These are phyloP conservation scores for Lordiphosa fenestrarum DNA, from an alignment of 2,888 invertebrate genomes.

Conservation along the genomic window DNA sequence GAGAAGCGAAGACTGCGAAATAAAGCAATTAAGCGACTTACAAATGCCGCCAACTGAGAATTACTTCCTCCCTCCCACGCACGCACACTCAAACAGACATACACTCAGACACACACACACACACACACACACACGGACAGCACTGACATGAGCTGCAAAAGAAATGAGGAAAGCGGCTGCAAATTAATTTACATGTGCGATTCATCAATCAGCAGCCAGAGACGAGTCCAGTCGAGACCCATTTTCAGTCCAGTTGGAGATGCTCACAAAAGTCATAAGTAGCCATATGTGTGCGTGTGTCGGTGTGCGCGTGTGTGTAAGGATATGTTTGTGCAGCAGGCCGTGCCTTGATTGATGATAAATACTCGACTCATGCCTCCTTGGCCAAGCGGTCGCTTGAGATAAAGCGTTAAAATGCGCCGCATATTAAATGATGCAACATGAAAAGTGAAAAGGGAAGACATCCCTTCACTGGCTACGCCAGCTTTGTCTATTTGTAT, in stretches of 20 bases:
- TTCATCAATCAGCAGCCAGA: slow-evolving; percentile 68
- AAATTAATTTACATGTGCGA: slow-evolving; percentile 76
- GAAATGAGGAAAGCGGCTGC: slow-evolving; percentile 70
- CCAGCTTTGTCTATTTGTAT: slow-evolving; percentile 47
- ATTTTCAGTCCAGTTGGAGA: slow-evolving; percentile 34
- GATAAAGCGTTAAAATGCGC: slow-evolving; percentile 72
- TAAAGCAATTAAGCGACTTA: slow-evolving; percentile 76
- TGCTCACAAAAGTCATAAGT: slow-evolving; percentile 66
- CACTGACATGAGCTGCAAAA: slow-evolving; percentile 58
- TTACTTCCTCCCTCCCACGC: slow-evolving; percentile 11
- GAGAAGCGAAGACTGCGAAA: slow-evolving; percentile 49
- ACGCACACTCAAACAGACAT: slow-evolving; percentile 1
- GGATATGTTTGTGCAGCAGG: slow-evolving; percentile 43
- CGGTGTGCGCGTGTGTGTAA: not conserved
- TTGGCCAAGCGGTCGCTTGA: slow-evolving; percentile 43
- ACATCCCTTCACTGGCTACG: not conserved
- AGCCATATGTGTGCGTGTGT: slow-evolving; percentile 29
- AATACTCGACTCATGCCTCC: slow-evolving; percentile 50
- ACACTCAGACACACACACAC: slow-evolving; percentile 13
- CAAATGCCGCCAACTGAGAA: slow-evolving; percentile 54
- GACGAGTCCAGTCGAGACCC: slow-evolving; percentile 18
- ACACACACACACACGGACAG: slow-evolving; percentile 34
- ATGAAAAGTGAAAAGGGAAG: slow-evolving; percentile 58
- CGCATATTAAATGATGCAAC: slow-evolving; percentile 75
- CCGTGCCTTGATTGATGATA: slow-evolving; percentile 71